These are phyloP conservation scores for Archocentrus centrarchus DNA, from an alignment of 2,113 vertebrate species.

Conservation along the genomic window DNA sequence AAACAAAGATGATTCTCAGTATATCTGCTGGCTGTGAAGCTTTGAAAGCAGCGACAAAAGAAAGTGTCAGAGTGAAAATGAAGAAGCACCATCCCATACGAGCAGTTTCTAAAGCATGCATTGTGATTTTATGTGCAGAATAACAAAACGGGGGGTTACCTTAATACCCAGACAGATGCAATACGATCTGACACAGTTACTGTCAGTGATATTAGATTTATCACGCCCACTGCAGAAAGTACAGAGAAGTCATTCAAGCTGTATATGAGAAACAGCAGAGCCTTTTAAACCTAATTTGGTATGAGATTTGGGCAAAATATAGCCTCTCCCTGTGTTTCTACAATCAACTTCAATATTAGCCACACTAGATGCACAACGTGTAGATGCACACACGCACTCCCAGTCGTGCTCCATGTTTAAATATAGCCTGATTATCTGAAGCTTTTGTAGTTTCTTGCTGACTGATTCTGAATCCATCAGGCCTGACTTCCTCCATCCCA, in stretches of 20 bases:
- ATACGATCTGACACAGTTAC: slow-evolving; percentile 45
- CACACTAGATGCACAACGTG: neutral
- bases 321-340: neutral
- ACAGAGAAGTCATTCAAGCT: slow-evolving; percentile 29
- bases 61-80: slow-evolving; percentile 61
- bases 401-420: slow-evolving; percentile 19
- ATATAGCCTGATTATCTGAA: slow-evolving; percentile 6
- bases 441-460: slow-evolving; percentile 19
- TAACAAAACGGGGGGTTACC: slow-evolving; percentile 46
- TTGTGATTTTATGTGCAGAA: slow-evolving; percentile 48
- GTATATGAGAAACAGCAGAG: slow-evolving; percentile 30
- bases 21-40: slow-evolving; percentile 35
- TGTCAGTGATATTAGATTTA: slow-evolving; percentile 51
- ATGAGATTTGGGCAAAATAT: neutral
- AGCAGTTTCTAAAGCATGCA: slow-evolving; percentile 48
- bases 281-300: slow-evolving; percentile 9
- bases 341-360: slow-evolving; percentile 17
- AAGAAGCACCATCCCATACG: slow-evolving; percentile 48
- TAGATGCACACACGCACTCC: neutral
- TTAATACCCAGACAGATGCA: slow-evolving; percentile 41
- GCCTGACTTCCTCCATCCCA: neutral
- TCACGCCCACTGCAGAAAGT: slow-evolving; percentile 28
- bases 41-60: slow-evolving; percentile 49
- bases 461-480: slow-evolving; percentile 17
- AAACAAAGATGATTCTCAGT: slow-evolving; percentile 56